Evolutionary conservation across 2,113 vertebrate species (phyloP).

Genomic region (Dunckerocampus dactyliophorus): DNA sequence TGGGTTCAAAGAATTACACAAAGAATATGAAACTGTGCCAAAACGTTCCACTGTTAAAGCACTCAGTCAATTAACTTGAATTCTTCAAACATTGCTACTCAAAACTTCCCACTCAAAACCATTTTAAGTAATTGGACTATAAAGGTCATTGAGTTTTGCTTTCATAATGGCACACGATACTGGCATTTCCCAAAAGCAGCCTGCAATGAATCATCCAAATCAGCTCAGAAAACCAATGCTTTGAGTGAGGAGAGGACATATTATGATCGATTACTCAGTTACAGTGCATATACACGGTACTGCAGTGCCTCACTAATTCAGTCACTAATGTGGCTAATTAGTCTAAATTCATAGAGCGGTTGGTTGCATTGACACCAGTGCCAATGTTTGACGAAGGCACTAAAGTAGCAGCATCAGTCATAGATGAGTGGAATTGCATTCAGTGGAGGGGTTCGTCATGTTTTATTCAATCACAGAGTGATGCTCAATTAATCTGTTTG

Average conservation of each 20-base stretch:
- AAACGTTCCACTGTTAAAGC: too few species aligned
- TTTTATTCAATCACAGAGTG: slow-evolving; percentile 75
- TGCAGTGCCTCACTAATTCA: slow-evolving; percentile 56
- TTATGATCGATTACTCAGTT: slow-evolving; percentile 58
- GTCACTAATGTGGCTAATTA: slow-evolving; percentile 69
- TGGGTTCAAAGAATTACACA: too few species aligned
- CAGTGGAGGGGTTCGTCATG: slow-evolving; percentile 72
- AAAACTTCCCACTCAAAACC: slow-evolving; percentile 4
- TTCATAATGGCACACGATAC: slow-evolving; percentile 13
- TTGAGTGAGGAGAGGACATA: slow-evolving; percentile 26
- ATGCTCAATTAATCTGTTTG: slow-evolving; percentile 78
- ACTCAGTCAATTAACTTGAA: background rate
- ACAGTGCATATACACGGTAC: slow-evolving; percentile 25
- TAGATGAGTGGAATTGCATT: slow-evolving; percentile 71
- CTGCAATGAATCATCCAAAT: slow-evolving; percentile 29
- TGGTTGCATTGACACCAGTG: slow-evolving; percentile 61
- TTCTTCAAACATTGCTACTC: slow-evolving; percentile 2
- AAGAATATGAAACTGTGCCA: too few species aligned
- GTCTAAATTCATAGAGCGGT: slow-evolving; percentile 71
- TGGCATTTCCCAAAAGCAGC: slow-evolving; percentile 25
- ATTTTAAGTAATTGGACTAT: slow-evolving; percentile 14
- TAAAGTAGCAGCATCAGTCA: slow-evolving; percentile 73
- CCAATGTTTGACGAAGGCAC: slow-evolving; percentile 70
- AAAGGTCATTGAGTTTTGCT: slow-evolving; percentile 17
- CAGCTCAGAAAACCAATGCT: slow-evolving; percentile 15